Conservation (phyloP, 2,113 vertebrate species). For the Ammodytes dubius region DNA sequence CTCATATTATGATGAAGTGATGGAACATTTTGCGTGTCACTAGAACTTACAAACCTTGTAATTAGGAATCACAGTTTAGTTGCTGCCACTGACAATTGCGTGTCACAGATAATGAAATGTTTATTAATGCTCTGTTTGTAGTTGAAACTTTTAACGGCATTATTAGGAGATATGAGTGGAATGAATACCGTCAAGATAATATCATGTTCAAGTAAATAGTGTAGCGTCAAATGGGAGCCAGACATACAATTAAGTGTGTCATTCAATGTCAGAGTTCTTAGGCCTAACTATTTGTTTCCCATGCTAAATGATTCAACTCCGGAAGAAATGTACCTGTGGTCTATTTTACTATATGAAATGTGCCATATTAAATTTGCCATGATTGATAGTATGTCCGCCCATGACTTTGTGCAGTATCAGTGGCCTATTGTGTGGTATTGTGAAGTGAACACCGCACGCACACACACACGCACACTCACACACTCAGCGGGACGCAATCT, state of each 20-base stretch:
- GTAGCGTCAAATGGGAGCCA: too few relatives aligned
- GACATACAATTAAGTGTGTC: too few relatives aligned
- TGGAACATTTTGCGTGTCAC: neutral
- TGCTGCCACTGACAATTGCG: neutral
- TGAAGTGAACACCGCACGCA: neutral
- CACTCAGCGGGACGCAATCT: neutral
- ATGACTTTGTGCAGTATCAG: neutral
- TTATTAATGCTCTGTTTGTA: neutral
- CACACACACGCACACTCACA: neutral
- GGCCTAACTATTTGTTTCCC: too few relatives aligned
- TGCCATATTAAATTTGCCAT: neutral
- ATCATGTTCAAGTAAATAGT: neutral
- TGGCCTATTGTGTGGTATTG: neutral
- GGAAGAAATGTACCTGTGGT: neutral
- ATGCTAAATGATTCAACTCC: too few relatives aligned
- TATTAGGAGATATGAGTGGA: neutral
- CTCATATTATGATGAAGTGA: neutral
- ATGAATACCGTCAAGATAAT: neutral
- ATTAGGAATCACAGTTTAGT: neutral
- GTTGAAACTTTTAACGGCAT: neutral
- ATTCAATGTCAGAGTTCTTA: too few relatives aligned
- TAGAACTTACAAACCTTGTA: neutral
- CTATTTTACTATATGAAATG: neutral
- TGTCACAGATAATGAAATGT: neutral
- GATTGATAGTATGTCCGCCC: neutral